phyloP scores from a whole-genome alignment of 2,797 vertebrate genomes.

The Eospalax fontanierii region DNA sequence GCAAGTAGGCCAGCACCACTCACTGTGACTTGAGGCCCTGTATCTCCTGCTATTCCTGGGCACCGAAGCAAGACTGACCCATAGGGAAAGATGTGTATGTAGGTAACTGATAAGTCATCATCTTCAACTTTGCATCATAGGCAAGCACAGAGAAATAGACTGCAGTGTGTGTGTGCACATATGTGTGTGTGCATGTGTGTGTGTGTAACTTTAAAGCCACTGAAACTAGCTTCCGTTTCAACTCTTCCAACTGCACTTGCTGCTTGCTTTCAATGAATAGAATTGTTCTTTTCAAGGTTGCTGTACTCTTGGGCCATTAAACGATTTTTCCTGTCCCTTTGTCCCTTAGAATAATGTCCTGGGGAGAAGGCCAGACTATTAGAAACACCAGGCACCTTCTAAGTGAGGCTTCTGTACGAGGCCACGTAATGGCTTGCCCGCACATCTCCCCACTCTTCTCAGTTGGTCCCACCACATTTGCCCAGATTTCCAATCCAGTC shows the following conservation, averaged over 20 bases:
- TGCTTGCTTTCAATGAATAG: not conserved
- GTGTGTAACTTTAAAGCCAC: not conserved
- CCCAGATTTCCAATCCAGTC: not conserved
- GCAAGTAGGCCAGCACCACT: not conserved
- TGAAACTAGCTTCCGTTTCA: not conserved
- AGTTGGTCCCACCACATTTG: not conserved
- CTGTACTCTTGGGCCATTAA: not conserved
- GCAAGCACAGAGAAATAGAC: not conserved
- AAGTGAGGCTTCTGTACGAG: not conserved
- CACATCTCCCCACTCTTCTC: not conserved
- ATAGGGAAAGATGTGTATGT: not conserved
- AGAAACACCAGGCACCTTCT: not conserved
- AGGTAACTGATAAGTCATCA: not conserved
- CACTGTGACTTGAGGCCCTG: not conserved
- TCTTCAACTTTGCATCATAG: not conserved
- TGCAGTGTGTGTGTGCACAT: not conserved
- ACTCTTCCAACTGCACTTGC: not conserved
- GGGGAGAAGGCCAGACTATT: not conserved
- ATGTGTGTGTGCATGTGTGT: not conserved
- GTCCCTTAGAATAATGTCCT: constrained; percentile 32
- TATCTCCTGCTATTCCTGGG: not conserved
- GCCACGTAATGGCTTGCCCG: not conserved
- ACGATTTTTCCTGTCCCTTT: not conserved
- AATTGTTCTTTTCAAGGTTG: not conserved
- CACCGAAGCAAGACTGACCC: not conserved